These are phyloP conservation scores for Agonopterix subpropinquella DNA, from an alignment of 2,888 invertebrate genomes.

Conservation along the genomic window DNA sequence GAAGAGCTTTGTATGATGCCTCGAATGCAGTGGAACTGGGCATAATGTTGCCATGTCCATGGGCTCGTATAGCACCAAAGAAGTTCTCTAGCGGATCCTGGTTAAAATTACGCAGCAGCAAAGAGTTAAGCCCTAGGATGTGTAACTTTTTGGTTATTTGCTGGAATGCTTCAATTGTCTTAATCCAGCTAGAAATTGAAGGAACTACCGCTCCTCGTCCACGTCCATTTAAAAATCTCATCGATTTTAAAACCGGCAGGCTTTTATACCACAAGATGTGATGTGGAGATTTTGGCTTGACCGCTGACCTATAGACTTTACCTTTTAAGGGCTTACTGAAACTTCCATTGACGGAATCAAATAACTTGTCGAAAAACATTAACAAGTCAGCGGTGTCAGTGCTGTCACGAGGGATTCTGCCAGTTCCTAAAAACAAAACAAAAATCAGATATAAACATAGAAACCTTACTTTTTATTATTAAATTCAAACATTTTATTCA, in stretches of 20 bases:
- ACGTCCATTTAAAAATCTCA: no score
- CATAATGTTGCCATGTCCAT: constrained; percentile 11
- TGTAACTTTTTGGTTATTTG: background rate
- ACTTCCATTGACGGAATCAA: no score
- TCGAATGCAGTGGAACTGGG: constrained; percentile 8
- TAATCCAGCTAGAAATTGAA: constrained; percentile 13
- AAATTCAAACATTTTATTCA: no score
- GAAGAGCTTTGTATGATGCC: constrained; percentile 4
- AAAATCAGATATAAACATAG: no score
- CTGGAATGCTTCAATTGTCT: constrained; percentile 11
- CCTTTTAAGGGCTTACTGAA: constrained; percentile 2
- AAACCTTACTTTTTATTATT: background rate
- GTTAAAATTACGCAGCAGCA: constrained; percentile 12
- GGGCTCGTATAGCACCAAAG: no score
- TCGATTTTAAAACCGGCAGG: constrained; percentile 10
- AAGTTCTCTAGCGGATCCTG: constrained; percentile 13
- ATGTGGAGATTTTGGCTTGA: constrained; percentile 12
- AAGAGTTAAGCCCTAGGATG: constrained; percentile 1
- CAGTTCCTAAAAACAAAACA: constrained; percentile 2
- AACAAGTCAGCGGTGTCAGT: no score
- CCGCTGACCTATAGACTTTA: constrained; percentile 11
- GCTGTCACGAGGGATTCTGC: background rate
- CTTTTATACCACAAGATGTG: constrained; percentile 10
- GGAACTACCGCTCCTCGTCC: constrained; percentile 8
- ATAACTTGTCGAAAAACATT: no score